Base-by-base conservation (phyloP, 2,888 invertebrate species). In the Leptarthrus brevirostris region DNA sequence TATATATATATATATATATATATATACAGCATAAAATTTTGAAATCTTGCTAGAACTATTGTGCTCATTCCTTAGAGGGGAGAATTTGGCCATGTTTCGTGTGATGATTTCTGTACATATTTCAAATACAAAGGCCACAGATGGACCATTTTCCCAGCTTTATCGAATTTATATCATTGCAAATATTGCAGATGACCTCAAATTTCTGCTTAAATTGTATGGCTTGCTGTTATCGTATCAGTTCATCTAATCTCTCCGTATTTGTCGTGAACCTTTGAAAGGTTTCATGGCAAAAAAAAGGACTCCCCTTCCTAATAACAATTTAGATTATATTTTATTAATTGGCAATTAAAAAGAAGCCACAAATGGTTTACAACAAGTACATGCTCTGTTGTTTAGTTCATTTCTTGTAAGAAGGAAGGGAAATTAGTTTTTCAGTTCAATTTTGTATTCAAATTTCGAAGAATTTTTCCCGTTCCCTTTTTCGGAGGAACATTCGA, bases 111-210 rank as follows among this genome's bases (percentile, higher is more conserved):
- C n/a, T n/a, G n/a, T n/a, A n/a, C n/a, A 8, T 30, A 30, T 30
- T 30, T 30, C 30, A 8, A 30, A 8, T 1, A 30, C 1, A 30
- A 53, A 24, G 1, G 12, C 6, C 12, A 53, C 53, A 53, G 24
- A 2, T 53, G 20, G 58, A n/a, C 16, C 6, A 16, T 58, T 58
- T 58, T 58, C 58, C 58, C 58, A 58, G 34, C 34, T 58, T 58
- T 58, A 26, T 30, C 44, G n/a, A 44, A 8, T 3, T 3, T 14
- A 2, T 1, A 44, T 8, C 1, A 1, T 24, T 54, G 26, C 26
- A 26, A 54, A 54, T 12, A 54, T 54, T 26, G 10, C 4, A 54
- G 12, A 44, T 44, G 44, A 44, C 12, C 44, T 30, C 30, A 30
- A 30, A 6, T 4, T 6, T 30, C 8, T 30, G 0, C 30, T 30